phyloP scores from a whole-genome alignment of 2,888 invertebrate species.

The Schrankia costaestrigalis region DNA sequence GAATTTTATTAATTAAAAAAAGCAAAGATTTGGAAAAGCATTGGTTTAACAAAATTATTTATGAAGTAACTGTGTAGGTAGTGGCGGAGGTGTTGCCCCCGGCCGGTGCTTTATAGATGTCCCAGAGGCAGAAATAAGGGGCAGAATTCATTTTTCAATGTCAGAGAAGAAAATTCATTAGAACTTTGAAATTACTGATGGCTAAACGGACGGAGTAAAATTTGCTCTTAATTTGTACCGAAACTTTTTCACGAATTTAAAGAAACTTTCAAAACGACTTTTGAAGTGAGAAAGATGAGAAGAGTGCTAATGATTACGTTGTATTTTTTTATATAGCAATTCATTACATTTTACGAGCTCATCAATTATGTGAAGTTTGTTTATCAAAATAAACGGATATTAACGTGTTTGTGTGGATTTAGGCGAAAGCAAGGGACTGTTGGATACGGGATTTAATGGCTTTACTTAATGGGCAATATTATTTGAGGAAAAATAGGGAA shows the following conservation, averaged over 20 bases:
- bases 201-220: slow-evolving; percentile 78
- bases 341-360: slow-evolving; percentile 18
- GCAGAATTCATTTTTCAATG: slow-evolving; percentile 78
- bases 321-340: slow-evolving; percentile 45
- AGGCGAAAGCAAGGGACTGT: background rate
- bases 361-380: slow-evolving; percentile 15
- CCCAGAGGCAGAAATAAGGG: slow-evolving; percentile 60
- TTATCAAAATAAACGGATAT: background rate
- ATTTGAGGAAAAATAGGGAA: slow-evolving; percentile 1
- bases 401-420: background rate
- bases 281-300: slow-evolving; percentile 71
- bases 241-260: slow-evolving; percentile 75
- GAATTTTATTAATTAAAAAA: background rate
- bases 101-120: slow-evolving; percentile 53
- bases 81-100: slow-evolving; percentile 31
- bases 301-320: slow-evolving; percentile 73
- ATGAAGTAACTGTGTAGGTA: slow-evolving; percentile 30
- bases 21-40: too few relatives aligned
- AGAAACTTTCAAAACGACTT: slow-evolving; percentile 73
- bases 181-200: slow-evolving; percentile 80
- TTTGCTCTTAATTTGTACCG: slow-evolving; percentile 78
- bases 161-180: slow-evolving; percentile 80
- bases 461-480: background rate
- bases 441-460: background rate
- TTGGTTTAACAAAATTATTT: slow-evolving; percentile 33